Conservation (phyloP, 2,888 invertebrate species). For the Heliconius cydno region DNA sequence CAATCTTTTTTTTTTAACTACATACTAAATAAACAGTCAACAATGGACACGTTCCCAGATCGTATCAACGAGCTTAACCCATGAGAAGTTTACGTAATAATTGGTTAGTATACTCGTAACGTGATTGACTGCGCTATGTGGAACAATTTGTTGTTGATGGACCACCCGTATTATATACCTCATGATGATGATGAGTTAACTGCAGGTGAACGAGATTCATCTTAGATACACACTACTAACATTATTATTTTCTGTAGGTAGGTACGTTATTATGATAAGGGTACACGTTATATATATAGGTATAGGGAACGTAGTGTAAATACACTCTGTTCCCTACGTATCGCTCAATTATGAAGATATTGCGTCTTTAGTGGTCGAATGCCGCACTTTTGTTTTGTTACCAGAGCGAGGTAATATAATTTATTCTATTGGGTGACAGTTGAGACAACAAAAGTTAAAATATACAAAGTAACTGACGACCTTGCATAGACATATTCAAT, state of each 20-base stretch:
- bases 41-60: conserved; percentile 37
- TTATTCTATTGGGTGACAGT: too few relatives aligned
- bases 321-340: too few relatives aligned
- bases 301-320: too few relatives aligned
- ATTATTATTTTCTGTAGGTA: not conserved
- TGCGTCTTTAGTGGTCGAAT: too few relatives aligned
- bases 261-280: not conserved
- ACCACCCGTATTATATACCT: conserved; percentile 31
- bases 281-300: not conserved
- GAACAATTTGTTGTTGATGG: conserved; percentile 50
- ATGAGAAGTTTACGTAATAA: conserved; percentile 66
- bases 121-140: conserved; percentile 67
- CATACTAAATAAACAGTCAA: not conserved
- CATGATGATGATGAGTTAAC: conserved; percentile 25
- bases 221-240: not conserved
- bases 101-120: conserved; percentile 55
- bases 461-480: too few relatives aligned
- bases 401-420: too few relatives aligned
- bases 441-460: too few relatives aligned
- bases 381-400: too few relatives aligned
- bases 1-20: not conserved
- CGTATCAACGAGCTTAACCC: conserved; percentile 33
- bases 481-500: too few relatives aligned
- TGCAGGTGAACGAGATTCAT: conserved; percentile 30
- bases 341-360: too few relatives aligned